These are phyloP conservation scores for Tenualosa thibaudeaui DNA, from an alignment of 2,797 vertebrate species.

Conservation along the genomic window DNA sequence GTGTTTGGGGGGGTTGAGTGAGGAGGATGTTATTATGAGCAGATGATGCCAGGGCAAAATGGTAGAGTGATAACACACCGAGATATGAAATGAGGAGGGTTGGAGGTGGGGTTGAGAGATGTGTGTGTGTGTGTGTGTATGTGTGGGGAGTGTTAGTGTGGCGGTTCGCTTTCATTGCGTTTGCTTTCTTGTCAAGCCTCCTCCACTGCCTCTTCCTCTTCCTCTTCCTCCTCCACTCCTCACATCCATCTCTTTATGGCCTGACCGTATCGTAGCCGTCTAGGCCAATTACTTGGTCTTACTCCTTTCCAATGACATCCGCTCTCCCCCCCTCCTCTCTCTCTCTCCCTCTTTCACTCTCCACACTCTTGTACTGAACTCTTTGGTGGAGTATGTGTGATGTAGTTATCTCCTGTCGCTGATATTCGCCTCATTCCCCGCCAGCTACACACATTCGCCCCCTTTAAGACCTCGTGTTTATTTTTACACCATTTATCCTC, in stretches of 20 bases:
- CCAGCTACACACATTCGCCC: neutral
- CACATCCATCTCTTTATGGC: neutral
- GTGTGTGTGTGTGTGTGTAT: neutral
- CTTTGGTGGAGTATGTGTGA: neutral
- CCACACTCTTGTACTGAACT: neutral
- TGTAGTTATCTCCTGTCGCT: neutral
- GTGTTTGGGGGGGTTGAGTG: no score
- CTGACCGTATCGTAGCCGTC: neutral
- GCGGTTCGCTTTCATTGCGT: neutral
- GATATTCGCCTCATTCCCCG: neutral
- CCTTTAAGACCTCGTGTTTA: neutral
- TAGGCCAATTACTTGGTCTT: slow-evolving; percentile 11
- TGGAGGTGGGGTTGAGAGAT: neutral
- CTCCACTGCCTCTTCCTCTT: neutral
- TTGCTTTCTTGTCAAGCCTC: neutral
- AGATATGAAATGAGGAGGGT: neutral
- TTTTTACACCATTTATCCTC: neutral
- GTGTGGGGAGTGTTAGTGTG: neutral
- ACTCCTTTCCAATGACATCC: neutral
- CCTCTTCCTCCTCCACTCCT: neutral
- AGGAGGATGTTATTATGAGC: neutral
- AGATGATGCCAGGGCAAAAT: neutral
- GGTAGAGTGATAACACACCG: neutral
- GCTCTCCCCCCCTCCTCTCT: neutral
- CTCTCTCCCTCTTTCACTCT: neutral